Conservation (phyloP, 2,797 vertebrate species). For the Danio aesculapii region DNA sequence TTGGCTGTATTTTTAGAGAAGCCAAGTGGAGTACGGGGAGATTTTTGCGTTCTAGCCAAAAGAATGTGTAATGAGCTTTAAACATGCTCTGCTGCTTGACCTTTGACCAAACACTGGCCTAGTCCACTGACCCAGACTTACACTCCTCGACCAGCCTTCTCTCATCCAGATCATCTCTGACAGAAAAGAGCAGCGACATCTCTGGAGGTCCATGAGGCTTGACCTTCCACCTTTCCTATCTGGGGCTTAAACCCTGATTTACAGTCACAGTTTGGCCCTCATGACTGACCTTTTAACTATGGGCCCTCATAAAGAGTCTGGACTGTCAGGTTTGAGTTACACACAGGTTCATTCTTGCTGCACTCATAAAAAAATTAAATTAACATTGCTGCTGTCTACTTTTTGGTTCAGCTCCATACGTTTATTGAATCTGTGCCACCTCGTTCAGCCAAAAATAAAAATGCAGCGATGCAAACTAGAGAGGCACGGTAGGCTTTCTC, state of each 20-base stretch:
- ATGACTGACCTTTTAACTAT: constrained; percentile 37
- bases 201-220: constrained; percentile 47
- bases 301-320: constrained; percentile 37
- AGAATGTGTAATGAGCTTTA: constrained; percentile 44
- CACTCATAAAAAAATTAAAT: background rate
- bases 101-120: constrained; percentile 42
- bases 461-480: constrained; percentile 22
- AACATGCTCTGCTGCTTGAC: constrained; percentile 47
- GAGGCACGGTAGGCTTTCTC: background rate
- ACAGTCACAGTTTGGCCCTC: constrained; percentile 44
- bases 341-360: background rate
- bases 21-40: constrained; percentile 1
- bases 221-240: constrained; percentile 43
- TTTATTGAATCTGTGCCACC: constrained; percentile 6
- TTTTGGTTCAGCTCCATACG: background rate
- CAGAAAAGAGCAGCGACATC: constrained; percentile 40
- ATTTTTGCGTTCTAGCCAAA: constrained; percentile 20
- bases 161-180: constrained; percentile 34
- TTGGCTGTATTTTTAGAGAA: constrained; percentile 16
- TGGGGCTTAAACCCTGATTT: constrained; percentile 54
- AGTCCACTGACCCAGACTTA: constrained; percentile 43
- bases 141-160: constrained; percentile 28
- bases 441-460: constrained; percentile 18
- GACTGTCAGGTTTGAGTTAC: constrained; percentile 6
- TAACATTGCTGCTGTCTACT: background rate